These are phyloP conservation scores for Parnassius mnemosyne DNA, from an alignment of 2,888 invertebrate genomes.

Conservation along the genomic window DNA sequence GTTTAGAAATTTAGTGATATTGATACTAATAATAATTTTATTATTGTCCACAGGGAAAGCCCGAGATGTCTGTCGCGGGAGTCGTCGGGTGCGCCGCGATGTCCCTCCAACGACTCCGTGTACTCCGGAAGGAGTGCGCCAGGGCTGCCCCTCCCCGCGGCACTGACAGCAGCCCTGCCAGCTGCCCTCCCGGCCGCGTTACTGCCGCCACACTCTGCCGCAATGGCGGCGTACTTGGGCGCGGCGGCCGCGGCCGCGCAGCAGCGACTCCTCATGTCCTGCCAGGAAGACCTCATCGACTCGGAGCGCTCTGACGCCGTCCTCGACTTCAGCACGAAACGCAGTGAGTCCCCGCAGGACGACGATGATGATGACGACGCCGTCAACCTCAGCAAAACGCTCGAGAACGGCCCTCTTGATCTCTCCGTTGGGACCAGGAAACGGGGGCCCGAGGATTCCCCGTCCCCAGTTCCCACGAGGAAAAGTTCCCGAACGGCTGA, in stretches of 20 bases:
- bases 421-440: slow-evolving; percentile 88
- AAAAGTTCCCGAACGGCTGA: slow-evolving; percentile 85
- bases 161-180: slow-evolving; percentile 84
- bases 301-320: slow-evolving; percentile 83
- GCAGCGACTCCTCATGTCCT: slow-evolving; percentile 88
- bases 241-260: slow-evolving; percentile 87
- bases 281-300: slow-evolving; percentile 83
- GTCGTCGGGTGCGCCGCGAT: slow-evolving; percentile 87
- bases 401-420: slow-evolving; percentile 88
- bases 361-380: slow-evolving; percentile 82
- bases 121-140: slow-evolving; percentile 84
- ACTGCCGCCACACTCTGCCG: slow-evolving; percentile 89
- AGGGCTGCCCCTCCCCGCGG: slow-evolving; percentile 73
- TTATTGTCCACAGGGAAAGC: slow-evolving; percentile 87
- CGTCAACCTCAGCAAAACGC: slow-evolving; percentile 85
- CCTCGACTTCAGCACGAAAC: slow-evolving; percentile 91
- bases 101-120: slow-evolving; percentile 89
- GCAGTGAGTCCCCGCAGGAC: slow-evolving; percentile 74
- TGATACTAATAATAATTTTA: slow-evolving; percentile 26
- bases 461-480: slow-evolving; percentile 82
- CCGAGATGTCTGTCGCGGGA: slow-evolving; percentile 91
- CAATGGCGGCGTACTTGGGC: slow-evolving; percentile 89
- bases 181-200: slow-evolving; percentile 85
- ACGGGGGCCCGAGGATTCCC: slow-evolving; percentile 83
- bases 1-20: too few species aligned